A percentile compares a stretch with the other conserved stretches of the same genome.
Conservation (phyloP, 2,888 invertebrate genomes). For the Troglohyphantes excavatus region DNA sequence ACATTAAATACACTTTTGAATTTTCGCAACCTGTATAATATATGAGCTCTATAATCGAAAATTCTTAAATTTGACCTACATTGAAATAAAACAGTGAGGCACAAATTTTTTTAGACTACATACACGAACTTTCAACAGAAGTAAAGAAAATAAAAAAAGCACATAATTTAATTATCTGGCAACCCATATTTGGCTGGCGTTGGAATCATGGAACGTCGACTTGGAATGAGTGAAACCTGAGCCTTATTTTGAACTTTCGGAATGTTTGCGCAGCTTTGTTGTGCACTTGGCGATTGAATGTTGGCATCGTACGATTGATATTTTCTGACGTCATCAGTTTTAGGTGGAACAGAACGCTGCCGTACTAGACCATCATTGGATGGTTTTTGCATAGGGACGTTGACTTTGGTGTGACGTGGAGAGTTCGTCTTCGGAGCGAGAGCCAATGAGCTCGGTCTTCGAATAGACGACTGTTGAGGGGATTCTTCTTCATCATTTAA, state of each 20-base stretch:
- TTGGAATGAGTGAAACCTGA: constrained; percentile 42
- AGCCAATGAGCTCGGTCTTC: constrained; percentile 58
- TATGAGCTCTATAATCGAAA: too few relatives aligned
- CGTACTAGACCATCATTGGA: neutral
- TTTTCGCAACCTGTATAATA: too few relatives aligned
- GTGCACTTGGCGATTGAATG: constrained; percentile 42
- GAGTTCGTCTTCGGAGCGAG: constrained; percentile 42
- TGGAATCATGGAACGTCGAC: constrained; percentile 67
- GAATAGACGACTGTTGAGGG: neutral
- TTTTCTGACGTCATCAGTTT: constrained; percentile 19
- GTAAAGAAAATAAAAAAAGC: neutral
- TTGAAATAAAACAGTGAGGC: too few relatives aligned
- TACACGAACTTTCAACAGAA: neutral
- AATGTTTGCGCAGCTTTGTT: neutral
- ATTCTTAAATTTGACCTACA: too few relatives aligned
- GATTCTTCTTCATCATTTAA: constrained; percentile 27
- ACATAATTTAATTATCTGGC: constrained; percentile 51
- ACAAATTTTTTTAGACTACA: too few relatives aligned
- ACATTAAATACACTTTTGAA: too few relatives aligned
- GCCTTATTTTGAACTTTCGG: constrained; percentile 40
- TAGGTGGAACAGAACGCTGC: neutral
- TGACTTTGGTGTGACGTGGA: constrained; percentile 30
- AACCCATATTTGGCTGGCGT: constrained; percentile 54
- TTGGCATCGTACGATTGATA: neutral
- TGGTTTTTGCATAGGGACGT: constrained; percentile 2